A percentile compares a stretch with the other conserved stretches of the same genome.
phyloP scores from a whole-genome alignment of 2,113 vertebrate genomes.

The sheep (Ovis aries) region DNA sequence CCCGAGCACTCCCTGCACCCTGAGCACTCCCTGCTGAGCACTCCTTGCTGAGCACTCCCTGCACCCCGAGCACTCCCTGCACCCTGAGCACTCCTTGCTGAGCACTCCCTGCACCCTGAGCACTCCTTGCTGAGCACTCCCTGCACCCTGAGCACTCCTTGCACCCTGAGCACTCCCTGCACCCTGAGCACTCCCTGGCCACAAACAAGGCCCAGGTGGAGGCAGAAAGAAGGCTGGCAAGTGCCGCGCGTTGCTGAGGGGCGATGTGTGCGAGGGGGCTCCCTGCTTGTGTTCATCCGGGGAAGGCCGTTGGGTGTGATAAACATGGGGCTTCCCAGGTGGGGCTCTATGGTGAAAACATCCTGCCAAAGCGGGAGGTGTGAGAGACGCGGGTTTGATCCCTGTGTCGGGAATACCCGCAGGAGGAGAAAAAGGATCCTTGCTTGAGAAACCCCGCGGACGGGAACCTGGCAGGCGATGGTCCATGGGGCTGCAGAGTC shows the following conservation, averaged over 20 bases:
- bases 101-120: too few species aligned
- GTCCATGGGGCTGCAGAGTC: neutral
- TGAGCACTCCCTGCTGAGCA: too few species aligned
- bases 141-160: too few species aligned
- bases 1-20: fast-evolving
- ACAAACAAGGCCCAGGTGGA: fast-evolving
- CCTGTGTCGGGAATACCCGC: fast-evolving
- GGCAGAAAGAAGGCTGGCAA: neutral
- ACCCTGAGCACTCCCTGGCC: neutral
- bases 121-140: too few species aligned
- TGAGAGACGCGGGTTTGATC: neutral
- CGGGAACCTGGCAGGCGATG: neutral
- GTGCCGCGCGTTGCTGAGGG: fast-evolving
- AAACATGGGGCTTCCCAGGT: neutral
- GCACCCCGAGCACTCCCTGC: too few species aligned
- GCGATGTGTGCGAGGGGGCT: fast-evolving
- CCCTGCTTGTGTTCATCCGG: neutral
- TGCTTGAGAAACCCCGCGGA: neutral
- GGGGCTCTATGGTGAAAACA: neutral
- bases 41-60: too few species aligned
- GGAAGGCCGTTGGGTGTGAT: too few species aligned
- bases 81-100: too few species aligned
- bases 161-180: too few species aligned
- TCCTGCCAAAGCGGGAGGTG: neutral
- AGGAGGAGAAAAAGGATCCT: neutral